Percentiles rank a stretch among this genome's conserved stretches.
Evolutionary conservation across 2,113 vertebrate species (phyloP).

Genomic region (Cromileptes altivelis): DNA sequence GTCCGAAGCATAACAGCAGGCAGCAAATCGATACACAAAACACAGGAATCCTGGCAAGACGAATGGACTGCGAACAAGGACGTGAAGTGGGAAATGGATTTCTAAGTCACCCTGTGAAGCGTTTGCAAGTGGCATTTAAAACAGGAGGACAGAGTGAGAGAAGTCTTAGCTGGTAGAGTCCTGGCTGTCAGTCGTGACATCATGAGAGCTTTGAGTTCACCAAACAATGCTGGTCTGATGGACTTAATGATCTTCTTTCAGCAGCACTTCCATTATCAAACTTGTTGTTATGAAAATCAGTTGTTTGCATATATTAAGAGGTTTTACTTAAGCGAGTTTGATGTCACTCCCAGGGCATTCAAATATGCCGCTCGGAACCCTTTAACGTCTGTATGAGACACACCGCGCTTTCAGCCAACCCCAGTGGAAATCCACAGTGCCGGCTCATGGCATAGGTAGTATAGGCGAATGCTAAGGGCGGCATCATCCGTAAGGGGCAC

Average conservation of each 20-base stretch:
- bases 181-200: conserved; percentile 28
- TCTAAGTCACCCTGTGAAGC: conserved; percentile 72
- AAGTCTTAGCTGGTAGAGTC: conserved; percentile 23
- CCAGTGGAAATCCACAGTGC: too few relatives aligned
- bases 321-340: not conserved
- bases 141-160: conserved; percentile 36
- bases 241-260: too few relatives aligned
- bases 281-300: not conserved
- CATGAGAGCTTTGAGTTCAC: not conserved
- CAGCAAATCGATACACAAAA: conserved; percentile 80
- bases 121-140: conserved; percentile 79
- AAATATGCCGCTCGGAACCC: too few relatives aligned
- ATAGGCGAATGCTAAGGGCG: too few relatives aligned
- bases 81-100: conserved; percentile 80
- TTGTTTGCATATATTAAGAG: not conserved
- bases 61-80: conserved; percentile 71
- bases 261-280: not conserved
- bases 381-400: too few relatives aligned
- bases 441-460: too few relatives aligned
- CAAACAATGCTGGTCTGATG: not conserved
- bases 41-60: conserved; percentile 75
- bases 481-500: too few relatives aligned
- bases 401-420: too few relatives aligned
- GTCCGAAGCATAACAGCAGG: conserved; percentile 56
- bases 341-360: too few relatives aligned